Percentiles rank a stretch among this genome's conserved stretches.
These are phyloP conservation scores for Stegophylla sp. DNA, from an alignment of 2,888 invertebrate genomes.

Conservation along the genomic window DNA sequence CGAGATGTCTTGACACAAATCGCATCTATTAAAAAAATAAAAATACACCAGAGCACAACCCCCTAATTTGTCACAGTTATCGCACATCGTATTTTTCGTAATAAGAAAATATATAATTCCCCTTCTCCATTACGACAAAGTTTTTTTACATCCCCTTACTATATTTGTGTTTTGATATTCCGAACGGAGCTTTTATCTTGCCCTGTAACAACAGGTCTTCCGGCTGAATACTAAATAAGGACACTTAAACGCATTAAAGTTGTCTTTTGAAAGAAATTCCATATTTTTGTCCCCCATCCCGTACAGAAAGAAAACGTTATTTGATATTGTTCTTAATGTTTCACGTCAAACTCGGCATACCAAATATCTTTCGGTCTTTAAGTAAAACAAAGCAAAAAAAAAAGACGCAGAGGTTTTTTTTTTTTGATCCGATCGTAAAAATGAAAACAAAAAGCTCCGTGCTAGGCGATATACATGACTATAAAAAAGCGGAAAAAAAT, in stretches of 20 bases:
- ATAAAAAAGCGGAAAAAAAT: conserved; percentile 34
- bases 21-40: conserved; percentile 49
- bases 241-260: conserved; percentile 59
- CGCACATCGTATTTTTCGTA: conserved; percentile 51
- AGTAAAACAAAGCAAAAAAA: conserved; percentile 16
- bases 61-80: conserved; percentile 58
- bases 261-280: conserved; percentile 58
- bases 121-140: conserved; percentile 44
- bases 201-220: conserved; percentile 57
- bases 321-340: conserved; percentile 59
- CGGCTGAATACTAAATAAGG: conserved; percentile 59
- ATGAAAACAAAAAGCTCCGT: conserved; percentile 33
- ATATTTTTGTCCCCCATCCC: conserved; percentile 37
- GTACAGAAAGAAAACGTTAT: conserved; percentile 49
- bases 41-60: conserved; percentile 18
- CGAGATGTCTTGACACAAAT: conserved; percentile 38
- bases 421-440: conserved; percentile 44
- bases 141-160: conserved; percentile 48
- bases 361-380: conserved; percentile 55
- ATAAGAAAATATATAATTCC: conserved; percentile 53
- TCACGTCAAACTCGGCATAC: conserved; percentile 58
- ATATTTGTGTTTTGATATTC: conserved; percentile 56
- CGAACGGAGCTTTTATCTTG: conserved; percentile 54
- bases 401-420: conserved; percentile 12
- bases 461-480: conserved; percentile 5